Conservation (phyloP, 2,888 invertebrate genomes). For the Dicyrtomina minuta region DNA sequence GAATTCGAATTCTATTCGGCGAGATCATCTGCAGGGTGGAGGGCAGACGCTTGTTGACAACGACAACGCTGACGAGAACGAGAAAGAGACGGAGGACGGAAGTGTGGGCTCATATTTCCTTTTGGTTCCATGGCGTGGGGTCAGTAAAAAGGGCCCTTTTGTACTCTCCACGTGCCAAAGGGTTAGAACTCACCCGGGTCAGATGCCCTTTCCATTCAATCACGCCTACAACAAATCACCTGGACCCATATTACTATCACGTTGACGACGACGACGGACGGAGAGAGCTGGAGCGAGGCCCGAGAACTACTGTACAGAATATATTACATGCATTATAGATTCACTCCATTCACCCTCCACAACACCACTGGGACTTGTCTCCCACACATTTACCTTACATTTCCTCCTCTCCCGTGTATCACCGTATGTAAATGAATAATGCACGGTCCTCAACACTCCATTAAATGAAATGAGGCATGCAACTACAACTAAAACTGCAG, state of each 20-base stretch:
- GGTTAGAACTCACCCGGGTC: constrained; percentile 37
- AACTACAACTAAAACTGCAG: too few species aligned
- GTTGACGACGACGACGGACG: too few species aligned
- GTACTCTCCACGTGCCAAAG: constrained; percentile 47
- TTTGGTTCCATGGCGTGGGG: constrained; percentile 37
- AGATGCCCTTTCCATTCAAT: constrained; percentile 32
- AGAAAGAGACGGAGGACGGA: constrained; percentile 35
- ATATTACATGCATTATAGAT: background rate
- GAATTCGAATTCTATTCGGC: constrained; percentile 1
- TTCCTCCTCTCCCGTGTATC: background rate
- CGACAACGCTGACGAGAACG: background rate
- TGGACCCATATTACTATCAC: constrained; percentile 30
- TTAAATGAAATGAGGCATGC: background rate
- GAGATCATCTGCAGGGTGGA: constrained; percentile 1
- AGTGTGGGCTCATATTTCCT: constrained; percentile 48
- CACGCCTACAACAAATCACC: constrained; percentile 41
- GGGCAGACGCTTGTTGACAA: background rate
- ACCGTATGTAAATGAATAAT: constrained; percentile 7
- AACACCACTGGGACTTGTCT: background rate
- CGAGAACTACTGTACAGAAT: background rate
- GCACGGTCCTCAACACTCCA: background rate
- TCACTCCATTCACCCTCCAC: constrained; percentile 15
- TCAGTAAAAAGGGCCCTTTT: constrained; percentile 43
- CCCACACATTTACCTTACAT: constrained; percentile 7
- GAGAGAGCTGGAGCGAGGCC: background rate